phyloP scores from a whole-genome alignment of 2,888 invertebrate species.

The Drosophila barbarae region DNA sequence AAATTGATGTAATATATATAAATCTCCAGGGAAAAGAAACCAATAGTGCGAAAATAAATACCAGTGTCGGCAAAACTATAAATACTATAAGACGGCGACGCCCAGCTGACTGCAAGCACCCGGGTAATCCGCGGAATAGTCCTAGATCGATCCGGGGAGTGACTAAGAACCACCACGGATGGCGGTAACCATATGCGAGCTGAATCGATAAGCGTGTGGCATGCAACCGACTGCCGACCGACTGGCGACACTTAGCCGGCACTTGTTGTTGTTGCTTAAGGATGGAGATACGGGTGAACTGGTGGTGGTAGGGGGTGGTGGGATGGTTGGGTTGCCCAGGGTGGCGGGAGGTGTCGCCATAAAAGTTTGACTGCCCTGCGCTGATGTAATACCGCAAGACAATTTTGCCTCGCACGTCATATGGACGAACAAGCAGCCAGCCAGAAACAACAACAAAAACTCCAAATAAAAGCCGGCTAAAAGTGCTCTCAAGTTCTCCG shows the following conservation, averaged over 20 bases:
- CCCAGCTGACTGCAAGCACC: conserved; percentile 58
- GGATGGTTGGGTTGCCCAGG: conserved; percentile 6
- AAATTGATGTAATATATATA: neutral
- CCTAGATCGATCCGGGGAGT: conserved; percentile 32
- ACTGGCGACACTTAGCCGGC: conserved; percentile 60
- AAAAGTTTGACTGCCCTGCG: conserved; percentile 63
- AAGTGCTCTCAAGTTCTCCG: conserved; percentile 14
- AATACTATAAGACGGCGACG: conserved; percentile 26
- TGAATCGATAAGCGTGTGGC: conserved; percentile 62
- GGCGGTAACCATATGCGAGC: conserved; percentile 41
- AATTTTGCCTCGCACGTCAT: conserved; percentile 66
- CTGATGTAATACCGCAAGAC: conserved; percentile 74
- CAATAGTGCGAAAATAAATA: neutral
- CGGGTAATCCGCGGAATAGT: conserved; percentile 7
- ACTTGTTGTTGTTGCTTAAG: conserved; percentile 37
- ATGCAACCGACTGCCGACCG: conserved; percentile 41
- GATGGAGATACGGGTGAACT: conserved; percentile 1
- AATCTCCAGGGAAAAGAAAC: too few species aligned
- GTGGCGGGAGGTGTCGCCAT: conserved; percentile 50
- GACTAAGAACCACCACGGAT: conserved; percentile 47
- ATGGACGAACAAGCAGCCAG: conserved; percentile 39
- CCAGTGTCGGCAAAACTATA: neutral
- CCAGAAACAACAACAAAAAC: conserved; percentile 43
- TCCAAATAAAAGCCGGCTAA: conserved; percentile 60
- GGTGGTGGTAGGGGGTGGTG: neutral